Base-by-base conservation (phyloP, 2,797 vertebrate species). In the Erethizon dorsatum region DNA sequence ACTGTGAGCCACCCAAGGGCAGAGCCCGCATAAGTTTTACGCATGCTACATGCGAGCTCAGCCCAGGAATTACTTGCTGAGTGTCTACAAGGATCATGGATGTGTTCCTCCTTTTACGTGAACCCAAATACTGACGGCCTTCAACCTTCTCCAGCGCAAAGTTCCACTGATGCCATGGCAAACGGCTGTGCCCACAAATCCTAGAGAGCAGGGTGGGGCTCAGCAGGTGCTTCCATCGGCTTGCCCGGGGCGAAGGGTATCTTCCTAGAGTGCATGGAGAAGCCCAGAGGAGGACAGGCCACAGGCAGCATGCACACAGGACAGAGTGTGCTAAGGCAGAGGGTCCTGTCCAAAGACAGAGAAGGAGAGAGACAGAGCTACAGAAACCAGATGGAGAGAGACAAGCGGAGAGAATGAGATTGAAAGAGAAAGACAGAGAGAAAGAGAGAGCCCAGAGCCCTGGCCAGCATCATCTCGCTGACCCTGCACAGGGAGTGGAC, bases 1-100 rank as follows among this genome's bases (percentile, higher is more conserved):
- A 59, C 28, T 0, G 0, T 59, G 65, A 47, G 56, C 24, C 57
- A n/a, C n/a, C 41, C 1, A 14, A 31, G 79, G 50, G 22, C 75
- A 87, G 57, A 93, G 73, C 37, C 41, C 17, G 37, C 17, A 1
- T 12, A 79, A 71, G 63, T 47, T 67, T 83, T 59, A 28, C 83
- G 13, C 15, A 26, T 92, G 80, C 69, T 37, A 15, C n/a, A 5
- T 12, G n/a, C 54, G n/a, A 88, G 63, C 69, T 57, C n/a, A 20
- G 28, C 9, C 47, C 13, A 13, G 61, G 61, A 95, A 69, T 85
- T 3, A 20, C 50, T 31, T 52, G 50, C 28, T 31, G 56, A 80
- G 12, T 41, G 15, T 33, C 59, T 24, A 67, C 13, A 85, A 88
- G 80, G 52, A 54, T 93, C 41, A 47, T 28, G 61, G 63, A 84